phyloP scores from a whole-genome alignment of 2,797 vertebrate species.

The Halcyon smyrnensis region DNA sequence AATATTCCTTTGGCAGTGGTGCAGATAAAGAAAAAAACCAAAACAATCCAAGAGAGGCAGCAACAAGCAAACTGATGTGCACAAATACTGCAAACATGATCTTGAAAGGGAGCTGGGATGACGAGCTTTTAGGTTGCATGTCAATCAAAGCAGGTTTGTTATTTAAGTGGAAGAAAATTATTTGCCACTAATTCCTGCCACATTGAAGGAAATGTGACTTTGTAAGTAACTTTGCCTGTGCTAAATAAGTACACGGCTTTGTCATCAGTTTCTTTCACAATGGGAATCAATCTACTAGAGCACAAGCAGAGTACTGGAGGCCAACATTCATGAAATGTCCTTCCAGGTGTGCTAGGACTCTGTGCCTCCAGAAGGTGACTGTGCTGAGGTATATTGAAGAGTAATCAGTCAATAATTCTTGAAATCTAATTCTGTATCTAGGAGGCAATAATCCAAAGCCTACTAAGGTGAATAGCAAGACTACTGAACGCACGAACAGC shows the following conservation, averaged over 20 bases:
- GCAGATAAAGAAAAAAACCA: not conserved
- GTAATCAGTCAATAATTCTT: not conserved
- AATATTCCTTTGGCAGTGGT: not conserved
- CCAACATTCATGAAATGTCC: not conserved
- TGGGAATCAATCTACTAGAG: not conserved
- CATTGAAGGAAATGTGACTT: not conserved
- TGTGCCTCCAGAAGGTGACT: not conserved
- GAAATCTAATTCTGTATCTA: constrained; percentile 4
- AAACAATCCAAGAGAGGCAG: not conserved
- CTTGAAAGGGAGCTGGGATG: not conserved
- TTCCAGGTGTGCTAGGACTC: not conserved
- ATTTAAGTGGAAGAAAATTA: not conserved
- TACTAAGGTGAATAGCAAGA: not conserved
- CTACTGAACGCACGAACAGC: not conserved
- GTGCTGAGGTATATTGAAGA: not conserved
- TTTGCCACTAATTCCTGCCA: not conserved
- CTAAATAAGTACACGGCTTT: not conserved
- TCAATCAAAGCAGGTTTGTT: not conserved
- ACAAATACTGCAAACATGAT: not conserved
- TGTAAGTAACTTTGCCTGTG: not conserved
- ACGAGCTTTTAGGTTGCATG: not conserved
- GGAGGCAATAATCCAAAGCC: not conserved
- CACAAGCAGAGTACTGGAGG: not conserved
- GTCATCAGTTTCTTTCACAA: constrained; percentile 12
- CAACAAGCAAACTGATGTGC: not conserved